A percentile compares a stretch with the other conserved stretches of the same genome.
Evolutionary conservation across 2,113 vertebrate genomes (phyloP).

Genomic region (Phaethornis superciliosus): DNA sequence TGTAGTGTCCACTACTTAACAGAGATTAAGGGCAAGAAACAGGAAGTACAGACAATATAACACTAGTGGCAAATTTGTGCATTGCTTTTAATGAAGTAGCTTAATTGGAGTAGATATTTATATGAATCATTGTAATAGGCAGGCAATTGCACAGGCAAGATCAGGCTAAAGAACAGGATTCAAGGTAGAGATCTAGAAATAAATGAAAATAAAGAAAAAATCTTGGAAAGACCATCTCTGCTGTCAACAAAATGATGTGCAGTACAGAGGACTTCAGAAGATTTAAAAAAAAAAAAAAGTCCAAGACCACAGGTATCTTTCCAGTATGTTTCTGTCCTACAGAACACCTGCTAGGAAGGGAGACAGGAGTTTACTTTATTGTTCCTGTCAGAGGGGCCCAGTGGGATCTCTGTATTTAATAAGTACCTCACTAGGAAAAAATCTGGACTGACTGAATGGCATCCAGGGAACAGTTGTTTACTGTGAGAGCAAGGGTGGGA

Average conservation of each 20-base stretch:
- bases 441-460: background rate
- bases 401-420: conserved; percentile 16
- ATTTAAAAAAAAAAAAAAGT: background rate
- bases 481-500: background rate
- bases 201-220: background rate
- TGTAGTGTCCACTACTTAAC: background rate
- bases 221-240: background rate
- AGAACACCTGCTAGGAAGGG: conserved; percentile 9
- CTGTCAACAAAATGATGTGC: background rate
- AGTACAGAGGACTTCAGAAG: background rate
- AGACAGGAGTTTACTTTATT: background rate
- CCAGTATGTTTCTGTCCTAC: background rate
- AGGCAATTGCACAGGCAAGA: background rate
- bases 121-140: background rate
- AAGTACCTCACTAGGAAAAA: conserved; percentile 28
- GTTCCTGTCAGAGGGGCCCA: background rate
- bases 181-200: background rate
- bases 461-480: background rate
- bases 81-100: background rate
- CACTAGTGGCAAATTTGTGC: background rate
- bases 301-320: background rate
- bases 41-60: background rate
- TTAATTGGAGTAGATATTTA: background rate
- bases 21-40: background rate
- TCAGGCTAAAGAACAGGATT: background rate